Evolutionary conservation across 2,113 vertebrate species (phyloP).

Genomic region (Plotosus lineatus): DNA sequence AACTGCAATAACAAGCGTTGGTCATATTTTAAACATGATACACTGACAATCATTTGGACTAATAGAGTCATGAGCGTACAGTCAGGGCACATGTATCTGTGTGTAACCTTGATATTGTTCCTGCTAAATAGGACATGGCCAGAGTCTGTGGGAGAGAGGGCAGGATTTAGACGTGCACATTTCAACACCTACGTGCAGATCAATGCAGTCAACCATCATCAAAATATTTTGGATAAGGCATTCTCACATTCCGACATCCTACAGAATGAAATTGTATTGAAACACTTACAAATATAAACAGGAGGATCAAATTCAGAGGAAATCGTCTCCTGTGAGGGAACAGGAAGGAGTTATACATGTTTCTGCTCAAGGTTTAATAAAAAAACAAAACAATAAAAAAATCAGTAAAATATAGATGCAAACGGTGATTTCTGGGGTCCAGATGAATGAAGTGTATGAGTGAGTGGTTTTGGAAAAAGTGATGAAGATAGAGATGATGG

Average conservation of each 20-base stretch:
- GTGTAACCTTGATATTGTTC: constrained; percentile 85
- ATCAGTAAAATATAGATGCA: too few species aligned
- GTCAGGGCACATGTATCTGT: not conserved
- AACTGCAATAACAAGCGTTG: constrained; percentile 67
- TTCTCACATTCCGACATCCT: not conserved
- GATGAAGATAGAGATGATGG: too few species aligned
- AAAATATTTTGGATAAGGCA: not conserved
- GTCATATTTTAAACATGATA: not conserved
- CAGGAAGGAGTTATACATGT: not conserved
- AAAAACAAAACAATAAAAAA: too few species aligned
- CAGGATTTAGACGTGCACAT: not conserved
- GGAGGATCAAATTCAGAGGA: constrained; percentile 89
- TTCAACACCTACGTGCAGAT: not conserved
- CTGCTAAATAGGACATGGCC: constrained; percentile 87
- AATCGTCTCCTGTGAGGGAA: constrained; percentile 83
- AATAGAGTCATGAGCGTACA: not conserved
- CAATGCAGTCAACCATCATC: not conserved
- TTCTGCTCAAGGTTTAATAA: not conserved
- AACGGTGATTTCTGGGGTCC: too few species aligned
- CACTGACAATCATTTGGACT: not conserved
- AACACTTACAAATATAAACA: constrained; percentile 85
- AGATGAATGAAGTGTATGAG: too few species aligned
- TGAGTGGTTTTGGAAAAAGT: too few species aligned
- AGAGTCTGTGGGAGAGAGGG: constrained; percentile 77
- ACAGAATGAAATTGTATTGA: not conserved